Base-by-base conservation (phyloP, 2,797 vertebrate species). In the Microctenopoma steveboyesi region DNA sequence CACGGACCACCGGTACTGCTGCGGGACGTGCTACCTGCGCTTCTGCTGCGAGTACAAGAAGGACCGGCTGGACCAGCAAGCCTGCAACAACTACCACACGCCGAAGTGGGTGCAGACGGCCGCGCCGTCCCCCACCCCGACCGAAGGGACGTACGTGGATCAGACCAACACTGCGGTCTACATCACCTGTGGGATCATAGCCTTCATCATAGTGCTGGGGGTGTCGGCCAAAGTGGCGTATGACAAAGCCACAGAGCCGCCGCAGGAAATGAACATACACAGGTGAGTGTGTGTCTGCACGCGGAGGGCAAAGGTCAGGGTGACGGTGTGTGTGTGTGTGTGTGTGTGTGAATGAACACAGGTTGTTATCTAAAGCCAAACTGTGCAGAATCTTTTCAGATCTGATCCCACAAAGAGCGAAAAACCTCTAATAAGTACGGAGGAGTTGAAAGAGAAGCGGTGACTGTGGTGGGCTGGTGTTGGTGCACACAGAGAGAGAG, bases 231-330 rank as follows among this genome's bases (percentile, higher is more conserved):
- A 99, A 95, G 96, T 98, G 86, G 96, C 97, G 54, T 99, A 99
- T 3, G 97, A 99, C 91, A 98, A 98, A 94, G 96, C 97, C 3
- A 97, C 96, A 39, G 95, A 96, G 71, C 98, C 97, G 1, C 97
- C 98, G 4, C 95, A 97, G 94, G 98, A 99, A 90, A 99, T 99
- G 98, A 99, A 98, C 83, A 98, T 99, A 76, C 97, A 98, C 91
- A 97, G 98, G 98, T 99, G 90, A 94, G 95, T 75, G 14, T 4
- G 40, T 11, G 1, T 22, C 22, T 22, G 40, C 5, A 50, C 33
- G 13, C 30, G 45, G 40, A 14, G 56, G 52, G 68, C 61, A 71
- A 69, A 83, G 82, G 77, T 73, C 57, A 73, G 40, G 14, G 3
- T 52, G 9, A 3, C 39, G 33, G 12, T 39, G 37, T 39, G 6